Evolutionary conservation across 2,113 vertebrate genomes (phyloP), one percentile per base, ranked within the genome.

Genomic region (Bufo gargarizans): DNA sequence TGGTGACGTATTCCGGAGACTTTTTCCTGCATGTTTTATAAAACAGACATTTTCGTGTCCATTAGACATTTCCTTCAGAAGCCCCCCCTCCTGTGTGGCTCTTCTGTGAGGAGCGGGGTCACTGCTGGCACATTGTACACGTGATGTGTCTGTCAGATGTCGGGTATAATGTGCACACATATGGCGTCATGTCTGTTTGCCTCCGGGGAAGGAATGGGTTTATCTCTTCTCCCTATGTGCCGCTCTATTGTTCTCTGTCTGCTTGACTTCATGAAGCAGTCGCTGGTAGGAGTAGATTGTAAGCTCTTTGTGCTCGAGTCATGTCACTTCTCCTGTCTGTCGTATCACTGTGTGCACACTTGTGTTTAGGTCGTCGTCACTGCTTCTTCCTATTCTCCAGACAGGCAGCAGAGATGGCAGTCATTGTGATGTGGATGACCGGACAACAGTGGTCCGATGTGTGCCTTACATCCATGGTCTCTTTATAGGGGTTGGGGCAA

Each of bases 81-180:
- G 16, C 6, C 72, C 61, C 19, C 77, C 11, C 53, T 55, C 13
- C 33, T 83, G 81, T 65, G 33, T 9, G 43, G 19, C 12, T 16
- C 53, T 3, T 14, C 33, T 67, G 63, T 69, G 81, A 83, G 17
- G 49, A 83, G 61, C 69, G 81, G 69, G 69, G 81, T 83, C 81
- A 83, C 81, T 83, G 81, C 81, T 83, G 81, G 81, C 58, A 61
- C 81, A 69, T 69, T 83, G 81, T 53, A 22, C 10, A 58, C 79
- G 45, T 81, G 79, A 81, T 81, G 79, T 83, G 81, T 61, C 81
- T 83, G 81, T 83, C 81, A 83, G 81, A 83, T 83, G 81, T 47
- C 53, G 81, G 61, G 81, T 83, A 83, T 83, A 67, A 83, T 50
- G 81, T 67, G 81, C 47, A 69, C 13, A 67, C 81, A 83, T 83